Base-by-base conservation (phyloP, 64 coral and sea anemone genomes). In the Montipora sp. region DNA sequence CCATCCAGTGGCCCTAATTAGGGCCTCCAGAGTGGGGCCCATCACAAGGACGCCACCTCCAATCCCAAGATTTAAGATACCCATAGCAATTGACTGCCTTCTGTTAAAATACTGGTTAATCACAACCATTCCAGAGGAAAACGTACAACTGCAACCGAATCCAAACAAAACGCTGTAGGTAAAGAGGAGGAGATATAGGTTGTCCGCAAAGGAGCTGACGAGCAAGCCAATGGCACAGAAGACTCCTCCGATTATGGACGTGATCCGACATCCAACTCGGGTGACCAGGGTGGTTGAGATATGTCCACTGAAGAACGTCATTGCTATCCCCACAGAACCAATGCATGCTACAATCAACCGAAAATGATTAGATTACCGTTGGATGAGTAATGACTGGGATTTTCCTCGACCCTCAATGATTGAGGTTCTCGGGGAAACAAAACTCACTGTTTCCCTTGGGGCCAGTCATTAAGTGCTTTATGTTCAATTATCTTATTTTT, bases 101-200 rank as follows among this genome's bases (percentile, higher is more conserved):
- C 50, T 92, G 6, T 78, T 70, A 27, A 92, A 92, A 57, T 86
- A 85, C 59, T 77, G 46, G 2, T 68, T 59, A 13, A 83, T 60
- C 1, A 86, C 81, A 48, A 92, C 81, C 13, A 85, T 58, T 8
- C 86, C 59, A 0, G 92, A 36, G 3, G 92, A 82, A 50, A 45
- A 89, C 5, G 89, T 86, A 77, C 67, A 94, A 45, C 92, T 89
- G 21, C 51, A 75, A 8, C 92, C 92, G 50, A 94, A 36, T 51
- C 92, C 86, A 75, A 73, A 83, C 23, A 89, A 4, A 15, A 89
- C 0, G 60, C 92, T 94, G 49, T 83, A 94, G 27, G 92, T 89
- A 7, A 94, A 49, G 51, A 73, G 89, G 65, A 94, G 61, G 10
- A 82, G 48, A 10, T 74, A 71, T n/a, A 71, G 5, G 20, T 71